phyloP scores from a whole-genome alignment of 2,113 vertebrate genomes.

The Oophaga pumilio region DNA sequence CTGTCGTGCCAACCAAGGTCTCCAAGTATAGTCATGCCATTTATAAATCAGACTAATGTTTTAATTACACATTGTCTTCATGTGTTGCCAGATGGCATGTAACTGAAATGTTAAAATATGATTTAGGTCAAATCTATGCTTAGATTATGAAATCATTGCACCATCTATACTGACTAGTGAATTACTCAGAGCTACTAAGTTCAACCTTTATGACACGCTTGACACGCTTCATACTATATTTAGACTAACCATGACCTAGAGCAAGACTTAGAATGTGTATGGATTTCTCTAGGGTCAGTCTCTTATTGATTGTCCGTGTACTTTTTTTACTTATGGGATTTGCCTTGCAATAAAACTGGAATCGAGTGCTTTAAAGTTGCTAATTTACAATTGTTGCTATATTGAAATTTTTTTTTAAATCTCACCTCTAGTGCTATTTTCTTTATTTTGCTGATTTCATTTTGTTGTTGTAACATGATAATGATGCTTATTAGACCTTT shows the following conservation, averaged over 20 bases:
- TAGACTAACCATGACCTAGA: slow-evolving; percentile 13
- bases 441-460: not conserved
- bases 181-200: not conserved
- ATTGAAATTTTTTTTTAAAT: not conserved
- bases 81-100: not conserved
- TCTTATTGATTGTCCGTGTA: slow-evolving; percentile 6
- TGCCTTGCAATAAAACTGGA: not conserved
- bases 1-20: too few species aligned
- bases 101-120: not conserved
- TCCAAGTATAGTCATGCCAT: too few species aligned
- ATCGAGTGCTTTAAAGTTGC: not conserved
- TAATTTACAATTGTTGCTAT: not conserved
- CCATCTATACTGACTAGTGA: not conserved
- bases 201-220: not conserved
- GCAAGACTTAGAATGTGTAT: not conserved
- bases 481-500: not conserved
- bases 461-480: not conserved
- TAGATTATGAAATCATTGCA: not conserved
- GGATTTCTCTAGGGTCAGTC: slow-evolving; percentile 11
- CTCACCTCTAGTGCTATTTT: not conserved
- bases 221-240: slow-evolving; percentile 4
- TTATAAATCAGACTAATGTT: too few species aligned
- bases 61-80: too few species aligned
- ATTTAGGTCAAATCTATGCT: not conserved
- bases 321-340: not conserved